phyloP scores from a whole-genome alignment of 2,113 vertebrate genomes.

The Anhinga rufa region DNA sequence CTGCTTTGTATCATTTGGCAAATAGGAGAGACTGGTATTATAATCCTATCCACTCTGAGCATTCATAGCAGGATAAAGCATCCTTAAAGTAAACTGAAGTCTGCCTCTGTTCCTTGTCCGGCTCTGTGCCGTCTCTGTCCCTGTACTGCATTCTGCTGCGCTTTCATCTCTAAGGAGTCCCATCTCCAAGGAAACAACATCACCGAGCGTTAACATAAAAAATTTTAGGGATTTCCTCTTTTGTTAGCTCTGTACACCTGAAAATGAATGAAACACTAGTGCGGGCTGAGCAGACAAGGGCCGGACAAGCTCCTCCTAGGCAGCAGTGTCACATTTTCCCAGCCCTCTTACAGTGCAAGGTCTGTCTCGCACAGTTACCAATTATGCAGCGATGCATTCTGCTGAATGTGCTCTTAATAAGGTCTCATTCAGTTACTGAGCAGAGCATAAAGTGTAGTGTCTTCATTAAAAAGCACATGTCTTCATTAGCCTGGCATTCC shows the following conservation, averaged over 20 bases:
- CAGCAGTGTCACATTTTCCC: background rate
- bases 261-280: background rate
- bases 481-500: background rate
- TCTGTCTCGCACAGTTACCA: background rate
- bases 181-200: conserved; percentile 33
- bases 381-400: background rate
- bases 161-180: conserved; percentile 14
- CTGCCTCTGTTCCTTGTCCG: background rate
- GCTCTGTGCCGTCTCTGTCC: background rate
- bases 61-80: conserved; percentile 28
- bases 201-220: background rate
- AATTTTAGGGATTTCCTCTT: conserved; percentile 9
- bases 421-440: background rate
- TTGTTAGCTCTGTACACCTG: conserved; percentile 12
- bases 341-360: background rate
- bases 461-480: background rate
- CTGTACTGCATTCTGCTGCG: background rate
- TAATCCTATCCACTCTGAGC: background rate
- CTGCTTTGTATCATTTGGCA: conserved; percentile 25
- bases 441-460: background rate
- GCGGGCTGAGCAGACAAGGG: background rate
- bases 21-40: conserved; percentile 4
- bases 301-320: background rate
- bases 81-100: conserved; percentile 36
- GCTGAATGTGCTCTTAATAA: background rate